These are phyloP conservation scores for Acestrorhynchus altus DNA, from an alignment of 2,797 vertebrate species.

Conservation along the genomic window DNA sequence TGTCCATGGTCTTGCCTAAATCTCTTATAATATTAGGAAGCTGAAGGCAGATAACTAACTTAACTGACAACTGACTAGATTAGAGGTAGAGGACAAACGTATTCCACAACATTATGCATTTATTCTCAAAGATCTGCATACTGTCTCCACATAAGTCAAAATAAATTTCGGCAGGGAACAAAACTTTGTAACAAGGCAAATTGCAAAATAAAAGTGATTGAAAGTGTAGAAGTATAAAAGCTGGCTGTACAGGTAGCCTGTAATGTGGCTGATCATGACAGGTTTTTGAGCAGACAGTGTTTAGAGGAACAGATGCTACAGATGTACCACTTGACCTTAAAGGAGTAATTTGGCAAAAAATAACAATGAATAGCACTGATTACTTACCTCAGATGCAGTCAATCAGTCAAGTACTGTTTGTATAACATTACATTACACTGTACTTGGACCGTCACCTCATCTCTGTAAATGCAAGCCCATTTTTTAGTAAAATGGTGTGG, in stretches of 20 bases:
- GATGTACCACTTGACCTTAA: constrained; percentile 33
- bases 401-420: no score
- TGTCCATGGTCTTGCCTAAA: not conserved
- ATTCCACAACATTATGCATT: not conserved
- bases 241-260: constrained; percentile 12
- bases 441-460: no score
- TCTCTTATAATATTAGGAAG: not conserved
- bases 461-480: no score
- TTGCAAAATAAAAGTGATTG: constrained; percentile 34
- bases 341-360: no score
- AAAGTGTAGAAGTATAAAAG: constrained; percentile 36
- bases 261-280: not conserved
- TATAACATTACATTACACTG: no score
- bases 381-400: no score
- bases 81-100: constrained; percentile 45
- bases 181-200: constrained; percentile 44
- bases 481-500: no score
- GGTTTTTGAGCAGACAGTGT: not conserved
- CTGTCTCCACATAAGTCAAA: constrained; percentile 28
- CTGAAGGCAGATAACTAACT: not conserved
- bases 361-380: no score
- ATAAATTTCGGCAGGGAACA: constrained; percentile 24
- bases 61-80: constrained; percentile 11
- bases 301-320: constrained; percentile 38
- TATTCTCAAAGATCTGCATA: constrained; percentile 16